Base-by-base conservation (phyloP, 2,113 vertebrate genomes). In the Brachyhypopomus gauderio region DNA sequence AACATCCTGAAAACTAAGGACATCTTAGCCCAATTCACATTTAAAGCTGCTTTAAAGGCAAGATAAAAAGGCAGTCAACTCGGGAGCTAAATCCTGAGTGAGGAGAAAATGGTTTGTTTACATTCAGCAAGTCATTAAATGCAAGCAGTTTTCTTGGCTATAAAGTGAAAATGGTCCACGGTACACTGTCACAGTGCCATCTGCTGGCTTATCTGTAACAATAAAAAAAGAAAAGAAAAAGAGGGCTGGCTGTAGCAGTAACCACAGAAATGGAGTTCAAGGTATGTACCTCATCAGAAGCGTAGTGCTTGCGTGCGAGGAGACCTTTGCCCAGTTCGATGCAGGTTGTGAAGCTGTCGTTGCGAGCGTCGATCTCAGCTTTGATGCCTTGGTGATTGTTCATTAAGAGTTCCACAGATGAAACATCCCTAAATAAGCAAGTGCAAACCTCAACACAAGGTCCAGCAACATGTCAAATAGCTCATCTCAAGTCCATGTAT, bases 341-440 rank as follows among this genome's bases (percentile, higher is more conserved):
- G 87, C 96, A 98, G 66, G 93, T 88, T 0, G 96, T 98, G 88
- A 99, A 99, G 87, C 95, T 98, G 94, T 99, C 96, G 1, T 99
- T 98, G 0, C 97, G 95, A 64, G 97, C 97, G 41, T 98, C 97
- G 0, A 99, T 98, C 91, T 99, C 97, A 0, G 97, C 97, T 88
- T 99, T 99, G 90, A 98, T 97, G 20, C 97, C 97, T 88, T 99
- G 97, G 82, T 99, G 97, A 89, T 98, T 99, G 92, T 99, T 99
- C 97, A 99, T 99, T 73, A 99, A 91, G 30, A 99, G 91, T 88
- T 99, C 97, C 89, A 99, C 97, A 0, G 97, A 98, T 0, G 97
- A 99, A 77, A 99, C 97, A 41, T 99, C 97, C 92, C 97, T 99
- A 80, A 56, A 80, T 22, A 55, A 64, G 75, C 19, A 59, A 19